phyloP scores from a whole-genome alignment of 2,888 invertebrate genomes.

The Kuschelorhynchus macadamiae region DNA sequence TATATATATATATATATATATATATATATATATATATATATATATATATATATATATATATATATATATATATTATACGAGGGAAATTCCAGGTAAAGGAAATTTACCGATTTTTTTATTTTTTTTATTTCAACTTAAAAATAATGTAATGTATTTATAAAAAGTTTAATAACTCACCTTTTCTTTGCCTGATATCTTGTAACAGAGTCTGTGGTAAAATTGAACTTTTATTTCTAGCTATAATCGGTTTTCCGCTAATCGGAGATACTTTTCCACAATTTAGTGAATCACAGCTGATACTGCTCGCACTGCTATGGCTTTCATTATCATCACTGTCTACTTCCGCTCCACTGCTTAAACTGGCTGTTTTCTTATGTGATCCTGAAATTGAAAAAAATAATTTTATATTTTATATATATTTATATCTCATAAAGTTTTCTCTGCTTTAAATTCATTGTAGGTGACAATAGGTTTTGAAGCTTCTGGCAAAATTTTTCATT shows the following conservation, averaged over 20 bases:
- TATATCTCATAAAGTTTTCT: neutral
- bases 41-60: too few species aligned
- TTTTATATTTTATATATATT: neutral
- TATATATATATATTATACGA: too few species aligned
- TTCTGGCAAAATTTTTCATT: too few species aligned
- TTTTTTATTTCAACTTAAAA: too few species aligned
- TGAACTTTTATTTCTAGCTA: constrained; percentile 18
- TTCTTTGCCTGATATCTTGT: constrained; percentile 79
- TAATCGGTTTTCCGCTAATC: constrained; percentile 37
- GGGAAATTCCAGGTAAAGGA: too few species aligned
- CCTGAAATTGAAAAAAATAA: constrained; percentile 58
- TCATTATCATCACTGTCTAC: constrained; percentile 81
- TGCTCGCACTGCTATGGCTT: constrained; percentile 79
- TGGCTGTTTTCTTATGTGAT: constrained; percentile 68
- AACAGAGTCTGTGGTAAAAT: constrained; percentile 78
- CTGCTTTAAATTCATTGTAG: too few species aligned
- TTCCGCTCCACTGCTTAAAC: constrained; percentile 74
- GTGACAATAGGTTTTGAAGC: neutral
- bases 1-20: too few species aligned
- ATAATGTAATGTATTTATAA: too few species aligned
- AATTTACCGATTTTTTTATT: too few species aligned
- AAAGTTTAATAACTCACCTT: constrained; percentile 55
- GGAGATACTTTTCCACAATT: constrained; percentile 77
- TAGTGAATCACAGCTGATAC: constrained; percentile 86
- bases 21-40: too few species aligned